Percentiles rank a stretch among this genome's conserved stretches.
These are phyloP conservation scores for Epinotia bilunana DNA, from an alignment of 2,888 invertebrate species.

Conservation along the genomic window DNA sequence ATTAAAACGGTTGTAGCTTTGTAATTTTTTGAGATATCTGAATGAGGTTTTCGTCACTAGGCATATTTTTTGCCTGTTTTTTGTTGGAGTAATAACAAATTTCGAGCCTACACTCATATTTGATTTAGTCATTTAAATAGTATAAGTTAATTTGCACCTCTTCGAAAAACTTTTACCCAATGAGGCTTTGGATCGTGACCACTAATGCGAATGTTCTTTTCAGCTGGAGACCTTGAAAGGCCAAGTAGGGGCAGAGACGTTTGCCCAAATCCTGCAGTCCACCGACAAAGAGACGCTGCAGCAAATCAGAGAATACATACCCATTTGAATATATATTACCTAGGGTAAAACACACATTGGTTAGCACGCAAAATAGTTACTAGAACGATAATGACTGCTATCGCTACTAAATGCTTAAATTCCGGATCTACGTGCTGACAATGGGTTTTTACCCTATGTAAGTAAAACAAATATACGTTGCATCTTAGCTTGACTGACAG, in stretches of 20 bases:
- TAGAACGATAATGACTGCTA: neutral
- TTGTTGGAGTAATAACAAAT: no score
- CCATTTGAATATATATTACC: constrained; percentile 59
- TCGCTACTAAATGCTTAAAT: neutral
- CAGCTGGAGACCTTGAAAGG: constrained; percentile 88
- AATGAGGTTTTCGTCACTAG: no score
- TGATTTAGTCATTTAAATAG: no score
- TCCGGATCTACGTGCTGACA: neutral
- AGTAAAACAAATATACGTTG: neutral
- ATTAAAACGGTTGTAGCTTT: no score
- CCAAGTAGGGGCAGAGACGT: constrained; percentile 90
- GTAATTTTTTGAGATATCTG: no score
- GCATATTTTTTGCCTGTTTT: no score
- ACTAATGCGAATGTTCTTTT: constrained; percentile 51
- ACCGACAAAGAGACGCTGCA: constrained; percentile 89
- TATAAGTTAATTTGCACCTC: no score
- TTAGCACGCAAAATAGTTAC: neutral
- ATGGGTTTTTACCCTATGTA: neutral
- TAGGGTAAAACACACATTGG: neutral
- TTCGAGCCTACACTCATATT: no score
- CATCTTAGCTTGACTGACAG: neutral
- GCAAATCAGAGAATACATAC: constrained; percentile 87
- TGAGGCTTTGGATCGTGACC: no score
- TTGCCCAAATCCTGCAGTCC: constrained; percentile 89
- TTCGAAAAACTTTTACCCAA: no score